Evolutionary conservation across 1,140 invertebrate species (phyloP).

Genomic region (Lucilia cuprina): DNA sequence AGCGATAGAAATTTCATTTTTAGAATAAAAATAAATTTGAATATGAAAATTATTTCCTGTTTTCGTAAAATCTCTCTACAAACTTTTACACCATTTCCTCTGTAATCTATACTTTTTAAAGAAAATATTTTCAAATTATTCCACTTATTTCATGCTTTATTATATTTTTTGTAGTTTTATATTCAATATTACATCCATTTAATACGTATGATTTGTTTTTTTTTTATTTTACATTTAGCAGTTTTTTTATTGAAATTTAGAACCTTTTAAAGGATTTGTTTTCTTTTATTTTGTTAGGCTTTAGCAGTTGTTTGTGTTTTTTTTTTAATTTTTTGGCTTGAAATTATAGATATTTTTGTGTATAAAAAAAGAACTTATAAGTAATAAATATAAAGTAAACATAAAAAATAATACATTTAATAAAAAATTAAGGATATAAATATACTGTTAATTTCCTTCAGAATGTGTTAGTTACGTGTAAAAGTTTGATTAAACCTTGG

Average conservation of each 20-base stretch:
- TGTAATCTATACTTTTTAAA: no score
- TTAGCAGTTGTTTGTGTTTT: neutral
- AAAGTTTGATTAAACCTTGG: neutral
- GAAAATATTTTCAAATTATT: neutral
- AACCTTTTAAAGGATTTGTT: slow-evolving; percentile 23
- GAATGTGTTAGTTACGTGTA: neutral
- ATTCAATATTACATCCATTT: slow-evolving; percentile 28
- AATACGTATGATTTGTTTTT: slow-evolving; percentile 19
- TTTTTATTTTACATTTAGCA: slow-evolving; percentile 8
- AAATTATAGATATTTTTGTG: slow-evolving; percentile 1
- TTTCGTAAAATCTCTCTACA: no score
- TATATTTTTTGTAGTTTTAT: neutral
- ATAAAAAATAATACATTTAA: neutral
- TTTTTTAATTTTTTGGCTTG: neutral
- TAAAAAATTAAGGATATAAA: neutral
- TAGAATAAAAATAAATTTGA: no score
- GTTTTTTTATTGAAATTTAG: neutral
- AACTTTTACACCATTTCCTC: no score
- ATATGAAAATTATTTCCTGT: no score
- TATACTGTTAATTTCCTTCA: neutral
- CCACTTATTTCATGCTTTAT: neutral
- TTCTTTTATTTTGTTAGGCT: slow-evolving; percentile 5
- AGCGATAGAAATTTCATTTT: no score
- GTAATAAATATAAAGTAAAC: neutral
- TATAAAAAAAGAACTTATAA: slow-evolving; percentile 9